Evolutionary conservation across 35 echinoderm and acorn worm species (phyloP).

Genomic region (Diadema setosum): DNA sequence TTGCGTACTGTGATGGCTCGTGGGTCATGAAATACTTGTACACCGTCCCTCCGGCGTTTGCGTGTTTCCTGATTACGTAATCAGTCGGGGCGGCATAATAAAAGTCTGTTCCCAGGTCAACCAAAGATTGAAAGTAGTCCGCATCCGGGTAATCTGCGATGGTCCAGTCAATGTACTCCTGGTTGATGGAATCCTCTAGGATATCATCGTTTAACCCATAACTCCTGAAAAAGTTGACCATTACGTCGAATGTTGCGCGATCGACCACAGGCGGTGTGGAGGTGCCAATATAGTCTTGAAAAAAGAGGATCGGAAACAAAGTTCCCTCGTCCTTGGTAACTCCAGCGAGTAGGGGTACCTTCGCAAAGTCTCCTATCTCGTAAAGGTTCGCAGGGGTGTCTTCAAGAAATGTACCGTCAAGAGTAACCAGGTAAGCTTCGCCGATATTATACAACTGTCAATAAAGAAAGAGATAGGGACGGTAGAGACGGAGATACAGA

Average conservation of each 20-base stretch:
- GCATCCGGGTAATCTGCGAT: constrained; percentile 16
- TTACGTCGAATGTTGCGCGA: too few relatives aligned
- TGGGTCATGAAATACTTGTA: constrained; percentile 64
- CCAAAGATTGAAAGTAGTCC: constrained; percentile 26
- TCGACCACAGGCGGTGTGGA: too few relatives aligned
- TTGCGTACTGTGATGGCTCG: constrained; percentile 11
- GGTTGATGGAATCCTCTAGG: constrained; percentile 33
- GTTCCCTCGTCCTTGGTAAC: constrained; percentile 53
- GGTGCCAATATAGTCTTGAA: too few relatives aligned
- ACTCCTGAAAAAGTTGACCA: too few relatives aligned
- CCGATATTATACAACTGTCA: too few relatives aligned
- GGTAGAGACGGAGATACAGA: too few relatives aligned
- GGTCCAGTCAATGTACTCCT: constrained; percentile 69
- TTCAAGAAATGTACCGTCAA: constrained; percentile 34
- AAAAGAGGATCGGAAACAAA: too few relatives aligned
- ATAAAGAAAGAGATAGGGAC: too few relatives aligned
- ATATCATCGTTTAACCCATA: background rate
- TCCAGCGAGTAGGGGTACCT: constrained; percentile 18
- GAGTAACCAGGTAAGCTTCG: background rate
- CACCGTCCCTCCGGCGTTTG: background rate
- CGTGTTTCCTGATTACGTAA: background rate
- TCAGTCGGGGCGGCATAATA: constrained; percentile 16
- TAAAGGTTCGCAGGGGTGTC: constrained; percentile 35
- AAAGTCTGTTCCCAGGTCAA: constrained; percentile 1
- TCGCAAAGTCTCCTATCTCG: constrained; percentile 4